Conservation (phyloP, 1,140 invertebrate genomes). For the Drosophila ironensis region DNA sequence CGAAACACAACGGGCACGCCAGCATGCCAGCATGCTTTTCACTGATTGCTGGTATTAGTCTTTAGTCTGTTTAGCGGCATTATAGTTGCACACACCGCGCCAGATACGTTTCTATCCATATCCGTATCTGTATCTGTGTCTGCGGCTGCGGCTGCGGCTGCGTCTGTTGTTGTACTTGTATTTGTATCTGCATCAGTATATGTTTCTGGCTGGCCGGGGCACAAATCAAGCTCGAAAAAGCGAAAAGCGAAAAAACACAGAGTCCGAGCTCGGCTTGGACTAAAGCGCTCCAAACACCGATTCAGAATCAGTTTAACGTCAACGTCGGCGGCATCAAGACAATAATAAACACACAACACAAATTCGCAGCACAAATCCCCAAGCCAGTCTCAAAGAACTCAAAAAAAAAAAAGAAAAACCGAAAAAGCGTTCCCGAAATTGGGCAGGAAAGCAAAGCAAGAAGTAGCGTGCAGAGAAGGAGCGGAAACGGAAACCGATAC, state of each 20-base stretch:
- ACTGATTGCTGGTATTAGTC: constrained; percentile 44
- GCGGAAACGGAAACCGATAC: constrained; percentile 24
- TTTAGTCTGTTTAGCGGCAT: constrained; percentile 64
- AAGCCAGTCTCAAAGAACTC: constrained; percentile 22
- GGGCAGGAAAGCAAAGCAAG: background rate
- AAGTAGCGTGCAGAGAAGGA: background rate
- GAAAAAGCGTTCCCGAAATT: background rate
- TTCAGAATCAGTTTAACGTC: constrained; percentile 79
- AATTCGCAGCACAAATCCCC: constrained; percentile 15
- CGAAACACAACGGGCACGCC: constrained; percentile 10
- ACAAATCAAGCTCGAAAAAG: constrained; percentile 59
- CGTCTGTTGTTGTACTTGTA: too few species aligned
- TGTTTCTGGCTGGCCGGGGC: too few species aligned
- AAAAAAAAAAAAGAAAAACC: constrained; percentile 38
- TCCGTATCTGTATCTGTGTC: too few species aligned
- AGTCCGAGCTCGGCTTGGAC: constrained; percentile 61
- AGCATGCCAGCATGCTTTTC: constrained; percentile 29
- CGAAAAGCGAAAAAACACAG: constrained; percentile 5
- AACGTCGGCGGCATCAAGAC: constrained; percentile 78
- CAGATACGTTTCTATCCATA: too few species aligned
- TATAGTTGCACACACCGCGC: constrained; percentile 32
- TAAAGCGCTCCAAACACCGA: constrained; percentile 74
- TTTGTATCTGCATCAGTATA: too few species aligned
- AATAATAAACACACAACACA: constrained; percentile 63
- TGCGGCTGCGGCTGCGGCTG: too few species aligned